Conservation (phyloP, 2,888 invertebrate species). For the Aleiodes testaceus region DNA sequence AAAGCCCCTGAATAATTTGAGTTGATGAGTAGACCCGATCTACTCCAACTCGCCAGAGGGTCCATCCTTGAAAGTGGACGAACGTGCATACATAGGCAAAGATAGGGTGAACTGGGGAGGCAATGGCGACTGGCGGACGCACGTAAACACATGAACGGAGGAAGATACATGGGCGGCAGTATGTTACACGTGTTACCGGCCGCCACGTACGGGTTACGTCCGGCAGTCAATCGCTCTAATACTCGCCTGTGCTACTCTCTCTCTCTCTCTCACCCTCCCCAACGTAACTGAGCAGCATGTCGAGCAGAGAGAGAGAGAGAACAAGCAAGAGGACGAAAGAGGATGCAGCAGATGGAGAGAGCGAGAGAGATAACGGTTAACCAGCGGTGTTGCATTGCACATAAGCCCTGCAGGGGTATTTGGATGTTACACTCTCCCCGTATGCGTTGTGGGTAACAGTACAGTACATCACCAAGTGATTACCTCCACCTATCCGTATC, state of each 20-base stretch:
- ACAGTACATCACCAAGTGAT: conserved; percentile 70
- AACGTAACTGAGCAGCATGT: conserved; percentile 39
- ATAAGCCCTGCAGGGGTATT: conserved; percentile 41
- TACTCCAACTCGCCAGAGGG: background rate
- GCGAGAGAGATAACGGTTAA: background rate
- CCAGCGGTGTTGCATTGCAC: conserved; percentile 26
- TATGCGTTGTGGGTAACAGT: conserved; percentile 54
- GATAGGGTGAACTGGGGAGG: conserved; percentile 46
- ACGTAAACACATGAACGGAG: conserved; percentile 63
- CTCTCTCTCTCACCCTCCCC: conserved; percentile 28
- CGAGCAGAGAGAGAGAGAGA: conserved; percentile 25
- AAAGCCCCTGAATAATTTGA: background rate
- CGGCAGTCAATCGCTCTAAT: conserved; percentile 73
- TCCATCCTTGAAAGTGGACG: conserved; percentile 55
- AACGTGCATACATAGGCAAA: conserved; percentile 44
- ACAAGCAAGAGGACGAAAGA: background rate
- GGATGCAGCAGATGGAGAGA: background rate
- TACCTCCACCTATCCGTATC: conserved; percentile 60
- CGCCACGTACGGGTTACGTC: conserved; percentile 71
- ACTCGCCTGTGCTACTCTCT: conserved; percentile 61
- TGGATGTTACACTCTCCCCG: conserved; percentile 43
- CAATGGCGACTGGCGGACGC: conserved; percentile 55
- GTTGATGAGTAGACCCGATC: background rate
- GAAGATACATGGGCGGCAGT: conserved; percentile 71
- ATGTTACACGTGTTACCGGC: conserved; percentile 72